A percentile compares a stretch with the other conserved stretches of the same genome.
These are phyloP conservation scores for Dendronephthya gigantea DNA, from an alignment of 64 coral and sea anemone genomes.

Conservation along the genomic window DNA sequence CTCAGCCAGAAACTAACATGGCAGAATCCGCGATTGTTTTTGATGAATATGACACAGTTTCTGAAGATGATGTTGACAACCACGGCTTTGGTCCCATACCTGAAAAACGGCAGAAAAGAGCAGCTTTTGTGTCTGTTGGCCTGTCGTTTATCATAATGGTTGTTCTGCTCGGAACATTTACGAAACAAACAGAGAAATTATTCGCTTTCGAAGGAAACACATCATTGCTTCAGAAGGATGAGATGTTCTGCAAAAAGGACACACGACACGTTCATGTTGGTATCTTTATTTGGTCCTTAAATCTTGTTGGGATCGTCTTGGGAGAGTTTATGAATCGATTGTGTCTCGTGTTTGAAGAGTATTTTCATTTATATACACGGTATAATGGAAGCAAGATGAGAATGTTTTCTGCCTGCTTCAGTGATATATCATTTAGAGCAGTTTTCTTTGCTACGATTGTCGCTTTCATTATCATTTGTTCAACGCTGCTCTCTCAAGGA, in stretches of 20 bases:
- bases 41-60: not conserved
- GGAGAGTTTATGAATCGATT: slow-evolving; percentile 1
- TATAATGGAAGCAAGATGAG: not conserved
- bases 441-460: not conserved
- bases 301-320: not conserved
- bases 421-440: slow-evolving; percentile 3
- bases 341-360: not conserved
- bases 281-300: slow-evolving; percentile 2
- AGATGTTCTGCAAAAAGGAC: not conserved
- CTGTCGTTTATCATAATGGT: not conserved
- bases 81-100: slow-evolving; percentile 9
- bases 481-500: not conserved
- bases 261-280: not conserved
- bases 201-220: not conserved
- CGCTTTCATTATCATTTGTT: not conserved
- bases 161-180: not conserved
- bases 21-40: not conserved
- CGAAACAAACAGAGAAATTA: not conserved
- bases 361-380: not conserved
- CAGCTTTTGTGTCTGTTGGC: not conserved
- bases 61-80: not conserved
- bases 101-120: not conserved
- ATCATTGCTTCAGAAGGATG: not conserved
- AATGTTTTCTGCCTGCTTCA: not conserved
- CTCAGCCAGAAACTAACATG: not conserved